phyloP scores from a whole-genome alignment of 2,888 invertebrate species.

The Sussaba pulchella region DNA sequence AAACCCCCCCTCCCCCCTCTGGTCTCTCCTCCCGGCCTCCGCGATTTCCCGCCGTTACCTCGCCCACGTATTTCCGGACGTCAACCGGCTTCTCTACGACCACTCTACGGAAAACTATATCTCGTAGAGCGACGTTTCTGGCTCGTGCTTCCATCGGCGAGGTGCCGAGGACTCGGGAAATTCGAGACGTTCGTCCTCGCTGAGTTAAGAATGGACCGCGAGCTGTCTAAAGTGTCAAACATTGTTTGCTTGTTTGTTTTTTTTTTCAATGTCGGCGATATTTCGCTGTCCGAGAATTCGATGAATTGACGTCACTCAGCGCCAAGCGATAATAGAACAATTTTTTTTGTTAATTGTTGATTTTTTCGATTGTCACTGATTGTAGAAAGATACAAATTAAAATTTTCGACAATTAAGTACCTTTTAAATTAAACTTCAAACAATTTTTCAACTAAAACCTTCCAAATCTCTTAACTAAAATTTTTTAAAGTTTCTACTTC shows the following conservation, averaged over 20 bases:
- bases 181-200: slow-evolving; percentile 14
- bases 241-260: not conserved
- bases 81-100: slow-evolving; percentile 57
- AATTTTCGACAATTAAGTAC: no score
- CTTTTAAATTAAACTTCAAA: no score
- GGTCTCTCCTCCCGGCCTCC: slow-evolving; percentile 17
- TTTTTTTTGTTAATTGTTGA: no score
- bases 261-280: not conserved
- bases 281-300: not conserved
- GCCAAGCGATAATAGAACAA: no score
- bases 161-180: slow-evolving; percentile 16
- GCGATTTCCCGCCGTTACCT: slow-evolving; percentile 20
- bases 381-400: no score
- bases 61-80: slow-evolving; percentile 59
- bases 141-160: slow-evolving; percentile 31
- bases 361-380: no score
- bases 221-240: not conserved
- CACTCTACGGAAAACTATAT: slow-evolving; percentile 32
- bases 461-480: no score
- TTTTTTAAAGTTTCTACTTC: no score
- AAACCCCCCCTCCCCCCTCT: slow-evolving; percentile 6
- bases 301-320: no score
- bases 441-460: no score
- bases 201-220: slow-evolving; percentile 24
- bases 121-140: slow-evolving; percentile 24